Conservation (phyloP, 1,140 invertebrate genomes). For the Drosophila jambulina region DNA sequence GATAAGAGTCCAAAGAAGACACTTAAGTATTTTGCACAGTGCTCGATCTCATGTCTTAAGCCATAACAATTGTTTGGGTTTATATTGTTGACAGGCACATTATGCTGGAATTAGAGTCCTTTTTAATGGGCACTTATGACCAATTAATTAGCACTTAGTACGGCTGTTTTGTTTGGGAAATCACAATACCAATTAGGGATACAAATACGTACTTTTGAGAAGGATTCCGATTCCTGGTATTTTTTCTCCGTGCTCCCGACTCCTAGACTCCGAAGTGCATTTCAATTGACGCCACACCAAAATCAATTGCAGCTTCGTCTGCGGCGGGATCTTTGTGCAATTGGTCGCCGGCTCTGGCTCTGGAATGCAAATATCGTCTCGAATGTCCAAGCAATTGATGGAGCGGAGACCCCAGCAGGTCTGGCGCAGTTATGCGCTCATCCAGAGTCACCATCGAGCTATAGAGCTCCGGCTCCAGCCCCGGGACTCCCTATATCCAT, state of each 20-base stretch:
- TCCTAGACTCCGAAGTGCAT: conserved; percentile 65
- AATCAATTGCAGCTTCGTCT: conserved; percentile 66
- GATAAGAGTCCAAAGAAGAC: conserved; percentile 8
- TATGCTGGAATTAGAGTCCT: not conserved
- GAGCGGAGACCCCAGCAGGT: conserved; percentile 53
- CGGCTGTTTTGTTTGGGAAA: not conserved
- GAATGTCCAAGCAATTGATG: conserved; percentile 47
- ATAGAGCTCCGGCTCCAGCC: not conserved
- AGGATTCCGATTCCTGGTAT: not conserved
- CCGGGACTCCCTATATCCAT: not conserved
- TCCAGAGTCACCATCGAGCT: not conserved
- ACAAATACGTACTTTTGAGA: not conserved
- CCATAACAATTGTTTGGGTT: conserved; percentile 1
- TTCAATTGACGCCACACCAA: conserved; percentile 75
- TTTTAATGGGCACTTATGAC: not conserved
- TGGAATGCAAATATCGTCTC: conserved; percentile 57
- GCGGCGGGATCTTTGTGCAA: conserved; percentile 59
- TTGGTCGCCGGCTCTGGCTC: conserved; percentile 14
- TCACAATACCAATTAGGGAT: not conserved
- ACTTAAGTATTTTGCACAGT: conserved; percentile 1
- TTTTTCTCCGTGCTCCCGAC: conserved; percentile 38
- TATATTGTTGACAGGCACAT: not conserved
- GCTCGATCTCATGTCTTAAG: not conserved
- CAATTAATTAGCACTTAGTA: not conserved
- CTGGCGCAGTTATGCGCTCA: conserved; percentile 27